Evolutionary conservation across 2,113 vertebrate genomes (phyloP).

Genomic region (Corvus cornix): DNA sequence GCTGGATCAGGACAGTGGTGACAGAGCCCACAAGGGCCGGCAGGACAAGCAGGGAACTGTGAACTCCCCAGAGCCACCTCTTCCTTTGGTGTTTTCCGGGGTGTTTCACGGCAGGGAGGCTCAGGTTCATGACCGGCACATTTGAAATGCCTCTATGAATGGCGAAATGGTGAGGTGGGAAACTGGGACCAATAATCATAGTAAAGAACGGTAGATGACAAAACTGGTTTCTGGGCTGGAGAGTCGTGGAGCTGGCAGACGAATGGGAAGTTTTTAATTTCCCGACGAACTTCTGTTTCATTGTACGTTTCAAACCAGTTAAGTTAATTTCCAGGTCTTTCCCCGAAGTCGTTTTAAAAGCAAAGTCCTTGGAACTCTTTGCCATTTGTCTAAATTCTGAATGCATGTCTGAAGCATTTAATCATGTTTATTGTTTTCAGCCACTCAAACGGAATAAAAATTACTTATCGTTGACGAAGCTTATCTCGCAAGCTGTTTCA

Average conservation of each 20-base stretch:
- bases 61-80: neutral
- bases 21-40: rapidly evolving
- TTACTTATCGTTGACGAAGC: conserved; percentile 76
- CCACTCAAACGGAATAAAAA: conserved; percentile 80
- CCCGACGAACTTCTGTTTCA: neutral
- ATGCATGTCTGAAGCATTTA: conserved; percentile 73
- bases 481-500: conserved; percentile 76
- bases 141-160: neutral
- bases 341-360: conserved; percentile 30
- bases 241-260: neutral
- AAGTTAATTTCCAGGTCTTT: neutral
- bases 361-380: conserved; percentile 40
- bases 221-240: neutral
- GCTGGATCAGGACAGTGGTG: neutral
- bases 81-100: neutral
- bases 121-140: rapidly evolving
- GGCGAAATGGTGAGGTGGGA: neutral
- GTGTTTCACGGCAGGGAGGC: neutral
- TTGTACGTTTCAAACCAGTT: neutral
- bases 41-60: neutral
- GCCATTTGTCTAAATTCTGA: conserved; percentile 66
- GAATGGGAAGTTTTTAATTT: neutral
- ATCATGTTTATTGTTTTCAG: conserved; percentile 78
- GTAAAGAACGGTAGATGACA: neutral
- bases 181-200: neutral